phyloP scores from a whole-genome alignment of 1,140 invertebrate genomes.

The Brachionus rotundiformis region DNA sequence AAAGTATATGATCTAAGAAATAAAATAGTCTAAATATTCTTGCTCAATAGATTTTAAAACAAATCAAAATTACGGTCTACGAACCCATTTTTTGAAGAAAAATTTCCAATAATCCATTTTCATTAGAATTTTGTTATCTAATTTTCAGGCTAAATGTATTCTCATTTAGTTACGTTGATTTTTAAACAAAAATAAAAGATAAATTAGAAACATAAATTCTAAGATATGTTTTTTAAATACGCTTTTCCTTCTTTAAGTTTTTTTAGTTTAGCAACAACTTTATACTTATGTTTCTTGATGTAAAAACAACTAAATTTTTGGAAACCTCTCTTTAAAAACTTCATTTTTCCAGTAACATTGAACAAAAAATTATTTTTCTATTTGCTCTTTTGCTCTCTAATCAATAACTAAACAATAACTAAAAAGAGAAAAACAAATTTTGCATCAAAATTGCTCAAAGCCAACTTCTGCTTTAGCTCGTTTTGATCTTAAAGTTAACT shows the following conservation, averaged over 20 bases:
- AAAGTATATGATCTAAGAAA: too few species aligned
- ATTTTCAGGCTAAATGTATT: slow-evolving; percentile 23
- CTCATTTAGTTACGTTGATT: not conserved
- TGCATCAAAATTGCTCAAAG: slow-evolving; percentile 26
- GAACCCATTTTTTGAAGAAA: slow-evolving; percentile 47
- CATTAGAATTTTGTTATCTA: slow-evolving; percentile 24
- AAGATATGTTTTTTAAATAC: not conserved
- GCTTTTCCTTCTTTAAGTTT: not conserved
- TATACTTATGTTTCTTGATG: not conserved
- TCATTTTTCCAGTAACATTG: not conserved
- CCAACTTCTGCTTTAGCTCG: not conserved
- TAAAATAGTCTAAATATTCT: too few species aligned
- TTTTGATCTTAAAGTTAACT: not conserved
- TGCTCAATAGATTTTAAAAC: not conserved
- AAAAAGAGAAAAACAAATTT: not conserved
- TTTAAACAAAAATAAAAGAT: slow-evolving; percentile 17
- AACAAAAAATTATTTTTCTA: slow-evolving; percentile 23
- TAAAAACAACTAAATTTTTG: not conserved
- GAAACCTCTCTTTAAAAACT: not conserved
- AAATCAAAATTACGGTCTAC: slow-evolving; percentile 29
- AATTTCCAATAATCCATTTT: slow-evolving; percentile 48
- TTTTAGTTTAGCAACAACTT: not conserved
- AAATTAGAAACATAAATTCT: slow-evolving; percentile 8
- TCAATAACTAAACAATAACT: slow-evolving; percentile 13
- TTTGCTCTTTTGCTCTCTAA: not conserved